Conservation (phyloP, 2,888 invertebrate genomes). For the Cephalotes varians region DNA sequence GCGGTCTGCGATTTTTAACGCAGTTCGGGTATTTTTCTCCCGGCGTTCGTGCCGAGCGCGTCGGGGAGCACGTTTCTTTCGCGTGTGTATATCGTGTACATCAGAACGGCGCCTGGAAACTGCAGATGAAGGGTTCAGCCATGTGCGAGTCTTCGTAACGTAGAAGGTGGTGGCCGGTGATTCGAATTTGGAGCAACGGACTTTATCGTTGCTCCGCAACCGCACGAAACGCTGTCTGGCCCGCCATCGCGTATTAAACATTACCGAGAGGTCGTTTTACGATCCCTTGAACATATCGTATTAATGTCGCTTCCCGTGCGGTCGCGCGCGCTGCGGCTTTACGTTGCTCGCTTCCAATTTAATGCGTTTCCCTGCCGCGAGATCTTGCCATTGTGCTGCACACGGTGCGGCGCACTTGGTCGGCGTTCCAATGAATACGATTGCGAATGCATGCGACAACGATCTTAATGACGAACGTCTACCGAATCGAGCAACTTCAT, state of each 20-base stretch:
- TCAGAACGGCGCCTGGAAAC: constrained; percentile 7
- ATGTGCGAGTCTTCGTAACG: constrained; percentile 4
- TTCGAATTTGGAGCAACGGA: constrained; percentile 45
- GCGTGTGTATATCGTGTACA: constrained; percentile 12
- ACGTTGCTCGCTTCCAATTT: constrained; percentile 57
- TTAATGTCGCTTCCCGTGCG: constrained; percentile 66
- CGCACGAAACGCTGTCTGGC: constrained; percentile 64
- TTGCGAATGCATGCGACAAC: constrained; percentile 28
- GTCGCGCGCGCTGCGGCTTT: constrained; percentile 53
- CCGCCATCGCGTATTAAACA: constrained; percentile 53
- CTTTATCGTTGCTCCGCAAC: constrained; percentile 44
- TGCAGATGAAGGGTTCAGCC: background rate
- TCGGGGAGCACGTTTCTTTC: background rate
- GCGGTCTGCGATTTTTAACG: constrained; percentile 22
- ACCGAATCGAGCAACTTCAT: background rate
- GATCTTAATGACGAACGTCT: constrained; percentile 43
- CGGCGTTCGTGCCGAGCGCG: constrained; percentile 1
- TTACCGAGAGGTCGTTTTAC: constrained; percentile 56
- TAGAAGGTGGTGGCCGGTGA: constrained; percentile 37
- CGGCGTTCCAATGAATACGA: constrained; percentile 35
- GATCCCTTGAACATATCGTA: constrained; percentile 66
- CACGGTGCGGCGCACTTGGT: background rate
- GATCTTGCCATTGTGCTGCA: constrained; percentile 40
- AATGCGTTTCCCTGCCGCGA: constrained; percentile 32
- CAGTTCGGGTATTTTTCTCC: background rate